phyloP scores from a whole-genome alignment of 1,140 invertebrate species.

The Drosophila bocki region DNA sequence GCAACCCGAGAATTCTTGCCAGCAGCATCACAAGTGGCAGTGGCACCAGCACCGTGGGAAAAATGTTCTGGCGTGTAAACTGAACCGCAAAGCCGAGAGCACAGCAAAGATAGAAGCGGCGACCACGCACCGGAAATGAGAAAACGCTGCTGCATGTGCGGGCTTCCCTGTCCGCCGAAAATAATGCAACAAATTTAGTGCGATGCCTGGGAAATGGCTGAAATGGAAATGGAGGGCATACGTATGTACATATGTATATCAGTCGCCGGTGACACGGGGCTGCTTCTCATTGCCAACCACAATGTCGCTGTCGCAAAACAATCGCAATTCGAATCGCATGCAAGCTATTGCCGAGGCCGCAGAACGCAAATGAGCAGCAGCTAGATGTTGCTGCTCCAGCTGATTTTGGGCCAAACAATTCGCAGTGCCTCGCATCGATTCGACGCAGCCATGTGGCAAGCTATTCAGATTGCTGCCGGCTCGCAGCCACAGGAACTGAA shows the following conservation, averaged over 20 bases:
- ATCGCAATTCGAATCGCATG: slow-evolving; percentile 50
- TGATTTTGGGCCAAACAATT: slow-evolving; percentile 46
- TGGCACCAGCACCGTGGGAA: slow-evolving; percentile 22
- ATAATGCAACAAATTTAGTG: slow-evolving; percentile 70
- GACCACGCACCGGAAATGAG: slow-evolving; percentile 69
- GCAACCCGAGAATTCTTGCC: slow-evolving; percentile 4
- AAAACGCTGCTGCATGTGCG: slow-evolving; percentile 57
- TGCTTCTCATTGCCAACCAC: slow-evolving; percentile 43
- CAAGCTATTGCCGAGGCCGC: slow-evolving; percentile 16
- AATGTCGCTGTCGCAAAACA: slow-evolving; percentile 47
- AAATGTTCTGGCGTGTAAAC: slow-evolving; percentile 66
- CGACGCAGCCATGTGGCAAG: slow-evolving; percentile 19
- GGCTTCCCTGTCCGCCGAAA: slow-evolving; percentile 44
- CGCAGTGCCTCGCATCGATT: slow-evolving; percentile 35
- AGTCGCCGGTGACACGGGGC: slow-evolving; percentile 41
- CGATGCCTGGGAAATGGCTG: slow-evolving; percentile 5
- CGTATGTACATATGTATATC: slow-evolving; percentile 26
- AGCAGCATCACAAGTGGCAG: slow-evolving; percentile 3
- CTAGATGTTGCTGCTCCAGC: slow-evolving; percentile 12
- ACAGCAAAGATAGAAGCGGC: slow-evolving; percentile 19
- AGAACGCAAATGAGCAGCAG: slow-evolving; percentile 14
- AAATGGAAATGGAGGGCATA: slow-evolving; percentile 20
- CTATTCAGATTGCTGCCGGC: slow-evolving; percentile 13
- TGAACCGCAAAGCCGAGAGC: slow-evolving; percentile 61
- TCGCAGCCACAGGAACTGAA: slow-evolving; percentile 12